These are phyloP conservation scores for Ceyx erithaca DNA, from an alignment of 2,797 vertebrate species.

Conservation along the genomic window DNA sequence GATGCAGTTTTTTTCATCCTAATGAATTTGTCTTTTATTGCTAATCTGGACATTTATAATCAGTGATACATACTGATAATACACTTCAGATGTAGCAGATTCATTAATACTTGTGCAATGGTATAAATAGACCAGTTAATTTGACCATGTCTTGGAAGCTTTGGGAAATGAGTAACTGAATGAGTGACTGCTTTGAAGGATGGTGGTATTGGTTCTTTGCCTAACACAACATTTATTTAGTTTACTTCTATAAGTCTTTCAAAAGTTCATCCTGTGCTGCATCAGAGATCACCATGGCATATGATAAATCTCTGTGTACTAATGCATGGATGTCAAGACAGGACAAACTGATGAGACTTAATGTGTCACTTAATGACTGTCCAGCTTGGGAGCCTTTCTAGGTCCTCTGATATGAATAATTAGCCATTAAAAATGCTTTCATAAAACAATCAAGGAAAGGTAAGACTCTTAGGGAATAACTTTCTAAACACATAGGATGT, in stretches of 20 bases:
- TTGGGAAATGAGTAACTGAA: neutral
- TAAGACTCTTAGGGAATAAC: neutral
- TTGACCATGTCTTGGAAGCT: neutral
- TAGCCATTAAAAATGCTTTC: neutral
- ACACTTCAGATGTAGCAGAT: neutral
- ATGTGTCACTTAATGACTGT: neutral
- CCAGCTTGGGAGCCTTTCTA: neutral
- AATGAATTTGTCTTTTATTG: neutral
- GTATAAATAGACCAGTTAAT: neutral
- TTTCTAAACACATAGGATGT: neutral
- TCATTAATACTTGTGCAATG: neutral
- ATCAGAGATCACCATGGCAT: neutral
- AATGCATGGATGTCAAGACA: neutral
- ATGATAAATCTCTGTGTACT: neutral
- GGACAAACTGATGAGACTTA: neutral
- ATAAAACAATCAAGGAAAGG: neutral
- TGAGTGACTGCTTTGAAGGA: neutral
- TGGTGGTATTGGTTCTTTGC: neutral
- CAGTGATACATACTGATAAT: neutral
- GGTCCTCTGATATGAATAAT: neutral
- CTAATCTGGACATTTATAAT: neutral
- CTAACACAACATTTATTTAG: neutral
- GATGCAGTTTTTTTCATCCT: neutral
- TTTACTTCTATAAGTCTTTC: neutral
- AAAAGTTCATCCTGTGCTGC: fast-evolving